These are phyloP conservation scores for Pyrgus malvae DNA, from an alignment of 2,888 invertebrate species.

Conservation along the genomic window DNA sequence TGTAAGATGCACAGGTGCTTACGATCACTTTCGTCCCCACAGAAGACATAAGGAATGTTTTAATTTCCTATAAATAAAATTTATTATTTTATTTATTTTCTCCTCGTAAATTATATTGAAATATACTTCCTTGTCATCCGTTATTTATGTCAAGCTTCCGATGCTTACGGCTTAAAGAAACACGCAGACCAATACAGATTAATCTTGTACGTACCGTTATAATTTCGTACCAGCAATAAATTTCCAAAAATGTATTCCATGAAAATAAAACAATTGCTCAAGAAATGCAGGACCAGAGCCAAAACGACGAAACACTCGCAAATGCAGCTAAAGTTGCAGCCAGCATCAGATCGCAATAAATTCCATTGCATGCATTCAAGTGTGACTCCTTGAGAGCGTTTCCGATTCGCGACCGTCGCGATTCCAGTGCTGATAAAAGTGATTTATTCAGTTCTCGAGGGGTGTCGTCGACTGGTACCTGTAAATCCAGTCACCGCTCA, in stretches of 20 bases:
- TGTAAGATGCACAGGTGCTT: too few species aligned
- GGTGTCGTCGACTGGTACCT: slow-evolving; percentile 8
- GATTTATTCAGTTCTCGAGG: slow-evolving; percentile 20
- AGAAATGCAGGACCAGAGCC: slow-evolving; percentile 2
- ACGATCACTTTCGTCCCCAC: too few species aligned
- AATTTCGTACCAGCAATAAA: not conserved
- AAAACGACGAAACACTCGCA: not conserved
- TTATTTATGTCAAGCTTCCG: too few species aligned
- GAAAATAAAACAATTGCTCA: not conserved
- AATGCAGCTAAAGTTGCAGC: not conserved
- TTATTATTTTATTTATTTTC: too few species aligned
- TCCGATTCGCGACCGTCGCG: not conserved
- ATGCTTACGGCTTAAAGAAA: too few species aligned
- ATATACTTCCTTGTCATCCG: too few species aligned
- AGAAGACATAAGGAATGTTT: too few species aligned
- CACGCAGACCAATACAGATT: not conserved
- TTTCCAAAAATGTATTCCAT: not conserved
- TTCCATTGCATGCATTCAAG: slow-evolving; percentile 4
- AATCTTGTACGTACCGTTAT: not conserved
- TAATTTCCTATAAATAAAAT: too few species aligned
- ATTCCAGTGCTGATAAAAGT: slow-evolving; percentile 19
- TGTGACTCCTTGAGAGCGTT: slow-evolving; percentile 5
- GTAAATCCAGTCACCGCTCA: slow-evolving; percentile 9
- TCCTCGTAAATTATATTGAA: too few species aligned
- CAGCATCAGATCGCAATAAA: slow-evolving; percentile 13